A percentile compares a stretch with the other conserved stretches of the same genome.
Conservation (phyloP, 1,140 invertebrate species). For the Caerostris darwini region DNA sequence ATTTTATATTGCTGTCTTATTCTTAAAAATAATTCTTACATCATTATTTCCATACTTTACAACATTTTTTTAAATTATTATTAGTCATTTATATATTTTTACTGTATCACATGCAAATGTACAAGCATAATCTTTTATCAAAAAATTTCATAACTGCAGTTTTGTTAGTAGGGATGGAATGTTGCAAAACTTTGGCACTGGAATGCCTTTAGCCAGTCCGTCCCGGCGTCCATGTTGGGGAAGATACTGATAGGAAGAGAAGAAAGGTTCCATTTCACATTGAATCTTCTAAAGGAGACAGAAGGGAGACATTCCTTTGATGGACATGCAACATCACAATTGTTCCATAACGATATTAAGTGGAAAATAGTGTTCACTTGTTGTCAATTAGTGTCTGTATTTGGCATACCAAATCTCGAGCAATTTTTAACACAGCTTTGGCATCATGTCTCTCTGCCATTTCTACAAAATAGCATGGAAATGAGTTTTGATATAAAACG, state of each 20-base stretch:
- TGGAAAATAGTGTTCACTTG: conserved; percentile 83
- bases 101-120: too few relatives aligned
- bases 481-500: too few relatives aligned
- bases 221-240: neutral
- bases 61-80: too few relatives aligned
- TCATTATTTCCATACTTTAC: too few relatives aligned
- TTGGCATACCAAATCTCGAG: conserved; percentile 91
- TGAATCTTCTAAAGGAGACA: neutral
- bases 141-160: too few relatives aligned
- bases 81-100: too few relatives aligned
- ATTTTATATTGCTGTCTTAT: too few relatives aligned
- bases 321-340: neutral
- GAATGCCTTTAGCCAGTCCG: neutral
- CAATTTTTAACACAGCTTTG: conserved; percentile 89
- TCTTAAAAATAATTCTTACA: too few relatives aligned
- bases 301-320: neutral
- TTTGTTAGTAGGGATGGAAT: neutral
- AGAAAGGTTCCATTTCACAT: neutral
- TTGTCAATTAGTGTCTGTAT: conserved; percentile 95
- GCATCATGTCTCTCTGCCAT: conserved; percentile 97
- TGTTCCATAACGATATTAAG: neutral
- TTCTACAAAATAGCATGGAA: conserved; percentile 86
- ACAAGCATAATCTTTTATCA: too few relatives aligned
- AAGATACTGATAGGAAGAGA: conserved; percentile 6
- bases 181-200: neutral